A percentile compares a stretch with the other conserved stretches of the same genome.
These are phyloP conservation scores for Trogon surrucura DNA, from an alignment of 2,113 vertebrate genomes.

Conservation along the genomic window DNA sequence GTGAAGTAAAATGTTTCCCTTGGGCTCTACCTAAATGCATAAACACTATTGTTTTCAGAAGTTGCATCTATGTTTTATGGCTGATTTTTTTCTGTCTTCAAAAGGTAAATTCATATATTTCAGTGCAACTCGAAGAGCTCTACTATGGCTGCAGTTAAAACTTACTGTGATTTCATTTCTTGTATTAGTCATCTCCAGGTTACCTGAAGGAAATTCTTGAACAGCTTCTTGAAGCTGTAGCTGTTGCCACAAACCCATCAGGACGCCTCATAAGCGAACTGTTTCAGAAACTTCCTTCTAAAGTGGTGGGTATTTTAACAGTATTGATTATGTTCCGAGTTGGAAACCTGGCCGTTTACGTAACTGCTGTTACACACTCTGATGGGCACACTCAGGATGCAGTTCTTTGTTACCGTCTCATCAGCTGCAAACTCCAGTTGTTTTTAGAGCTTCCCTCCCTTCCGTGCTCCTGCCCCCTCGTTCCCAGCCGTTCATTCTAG, in stretches of 20 bases:
- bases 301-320: conserved; percentile 84
- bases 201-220: conserved; percentile 93
- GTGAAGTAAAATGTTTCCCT: neutral
- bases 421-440: neutral
- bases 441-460: neutral
- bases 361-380: neutral
- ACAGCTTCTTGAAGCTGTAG: conserved; percentile 92
- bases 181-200: conserved; percentile 79
- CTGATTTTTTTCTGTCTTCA: neutral
- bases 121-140: neutral
- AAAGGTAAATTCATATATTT: neutral
- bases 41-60: neutral
- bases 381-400: neutral
- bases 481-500: neutral
- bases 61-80: neutral
- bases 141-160: neutral
- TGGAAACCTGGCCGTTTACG: neutral
- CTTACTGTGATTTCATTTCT: neutral
- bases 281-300: conserved; percentile 98
- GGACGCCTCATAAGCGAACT: conserved; percentile 94
- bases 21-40: neutral
- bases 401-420: neutral
- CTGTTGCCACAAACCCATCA: conserved; percentile 88
- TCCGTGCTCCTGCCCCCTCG: rapidly evolving
- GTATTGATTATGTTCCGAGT: neutral